Evolutionary conservation across 1,140 invertebrate species (phyloP), one percentile per base, ranked within the genome.

Genomic region (Cyphomyrmex costatus): DNA sequence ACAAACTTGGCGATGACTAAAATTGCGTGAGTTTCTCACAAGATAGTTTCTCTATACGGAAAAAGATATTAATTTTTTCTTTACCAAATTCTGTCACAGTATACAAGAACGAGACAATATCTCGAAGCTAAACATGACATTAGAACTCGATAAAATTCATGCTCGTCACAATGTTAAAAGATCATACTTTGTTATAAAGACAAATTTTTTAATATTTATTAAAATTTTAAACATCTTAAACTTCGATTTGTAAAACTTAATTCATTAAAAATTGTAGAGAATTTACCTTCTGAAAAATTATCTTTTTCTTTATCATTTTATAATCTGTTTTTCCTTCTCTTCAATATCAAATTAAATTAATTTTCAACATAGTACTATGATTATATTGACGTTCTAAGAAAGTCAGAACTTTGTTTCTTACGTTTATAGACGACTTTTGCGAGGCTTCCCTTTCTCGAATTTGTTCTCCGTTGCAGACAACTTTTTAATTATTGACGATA

Each of bases 401-500:
- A 73, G 4, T 7, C 14, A 49, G 42, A 83, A 74, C 27, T 60
- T 83, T 21, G 10, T 82, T 71, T 82, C 19, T 66, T 42, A 27
- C 27, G 19, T 42, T 78, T 12, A 7, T 3, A 65, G 14, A 33
- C 7, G 36, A 36, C 33, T 58, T 42, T 65, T 4, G 33, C 36
- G 21, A 80, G 24, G 24, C 7, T 24, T 19, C 16, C 19, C 21
- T 79, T 24, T 53, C 27, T 46, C 42, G 42, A 46, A 83, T 73
- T 60, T 33, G 21, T 58, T 70, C 24, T 73, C 33, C 16, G 30
- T 24, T 12, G 3, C 12, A n/a, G 24, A n/a, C 27, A 83, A 74
- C 53, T 74, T 74, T 74, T 83, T 83, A 83, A 83, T 74, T 83
- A 74, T 61, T 42, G 53, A 46, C 27, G 8, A 12, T 61, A 83